phyloP scores from a whole-genome alignment of 2,888 invertebrate species.

The Muschampia staudingeri region DNA sequence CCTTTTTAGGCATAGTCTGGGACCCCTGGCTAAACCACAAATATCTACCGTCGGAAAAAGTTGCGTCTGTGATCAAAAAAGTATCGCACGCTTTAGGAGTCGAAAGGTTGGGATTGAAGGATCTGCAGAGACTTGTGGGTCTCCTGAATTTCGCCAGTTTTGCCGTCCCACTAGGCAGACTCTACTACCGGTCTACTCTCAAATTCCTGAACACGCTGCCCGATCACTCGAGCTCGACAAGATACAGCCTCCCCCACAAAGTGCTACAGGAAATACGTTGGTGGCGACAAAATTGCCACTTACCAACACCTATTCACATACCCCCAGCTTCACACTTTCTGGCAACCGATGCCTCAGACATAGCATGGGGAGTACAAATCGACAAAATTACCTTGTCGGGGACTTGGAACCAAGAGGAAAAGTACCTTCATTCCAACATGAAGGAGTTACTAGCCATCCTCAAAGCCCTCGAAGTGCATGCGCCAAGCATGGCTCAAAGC shows the following conservation, averaged over 20 bases:
- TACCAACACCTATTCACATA: conserved; percentile 30
- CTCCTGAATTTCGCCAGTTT: conserved; percentile 60
- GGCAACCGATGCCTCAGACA: conserved; percentile 55
- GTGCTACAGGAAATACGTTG: conserved; percentile 40
- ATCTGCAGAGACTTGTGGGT: conserved; percentile 50
- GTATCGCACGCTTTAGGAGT: neutral
- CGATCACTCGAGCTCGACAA: neutral
- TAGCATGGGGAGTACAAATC: conserved; percentile 49
- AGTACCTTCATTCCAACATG: conserved; percentile 8
- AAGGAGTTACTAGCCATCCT: conserved; percentile 26
- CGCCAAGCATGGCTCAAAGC: conserved; percentile 1
- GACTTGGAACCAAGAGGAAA: neutral
- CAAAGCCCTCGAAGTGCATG: conserved; percentile 6
- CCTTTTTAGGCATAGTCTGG: conserved; percentile 31
- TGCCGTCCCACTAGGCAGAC: conserved; percentile 51
- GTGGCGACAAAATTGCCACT: conserved; percentile 50
- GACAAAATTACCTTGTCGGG: conserved; percentile 7
- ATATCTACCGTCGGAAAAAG: conserved; percentile 25
- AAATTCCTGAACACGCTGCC: neutral
- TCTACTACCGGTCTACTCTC: conserved; percentile 46
- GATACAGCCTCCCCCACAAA: neutral
- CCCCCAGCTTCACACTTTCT: conserved; percentile 46
- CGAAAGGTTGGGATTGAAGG: neutral
- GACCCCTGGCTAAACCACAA: conserved; percentile 13
- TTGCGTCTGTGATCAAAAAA: neutral